Base-by-base conservation (phyloP, 2,113 vertebrate genomes). In the Ancistrus triradiatus region DNA sequence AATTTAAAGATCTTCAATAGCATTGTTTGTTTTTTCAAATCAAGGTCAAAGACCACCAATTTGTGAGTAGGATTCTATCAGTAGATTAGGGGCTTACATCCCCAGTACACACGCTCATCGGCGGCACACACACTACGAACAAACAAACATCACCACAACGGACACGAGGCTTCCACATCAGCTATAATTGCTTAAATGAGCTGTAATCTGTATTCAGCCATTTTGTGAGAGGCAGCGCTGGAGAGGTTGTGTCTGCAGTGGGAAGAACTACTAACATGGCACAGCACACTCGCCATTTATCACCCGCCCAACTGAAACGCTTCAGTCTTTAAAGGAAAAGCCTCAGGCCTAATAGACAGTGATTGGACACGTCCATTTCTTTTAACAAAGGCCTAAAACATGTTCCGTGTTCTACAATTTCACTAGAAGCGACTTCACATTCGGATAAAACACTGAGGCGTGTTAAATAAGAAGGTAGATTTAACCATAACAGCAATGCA, bases 191-290 rank as follows among this genome's bases (percentile, higher is more conserved):
- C 11, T 14, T 31, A 15, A 19, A 44, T 7, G 14, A 56, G 52
- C 50, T 15, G 35, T 60, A 55, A 51, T 60, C 33, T 10, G 51
- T 40, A 57, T 59, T 68, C 68, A 71, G 60, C 68, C 68, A 59
- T 72, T 71, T 74, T 71, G 19, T 59, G 35, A 58, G 37, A 42
- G 52, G 38, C 38, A 50, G 58, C 22, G 19, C 33, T 57, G 17
- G 33, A 42, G 33, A 71, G 56, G 52, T 50, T 52, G 62, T 72
- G 72, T 74, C 65, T 73, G 63, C 74, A 75, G 63, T 69, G 74
- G 69, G 59, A 60, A 51, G 57, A 31, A 69, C 13, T 53, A 71
- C 52, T 37, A 40, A 56, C 55, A 57, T 52, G 69, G 31, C 63
- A 72, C 49, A 38, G 46, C 46, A 61, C 68, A 69, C 19, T 43